phyloP scores from a whole-genome alignment of 2,113 vertebrate genomes.

The Dicentrarchus labrax region DNA sequence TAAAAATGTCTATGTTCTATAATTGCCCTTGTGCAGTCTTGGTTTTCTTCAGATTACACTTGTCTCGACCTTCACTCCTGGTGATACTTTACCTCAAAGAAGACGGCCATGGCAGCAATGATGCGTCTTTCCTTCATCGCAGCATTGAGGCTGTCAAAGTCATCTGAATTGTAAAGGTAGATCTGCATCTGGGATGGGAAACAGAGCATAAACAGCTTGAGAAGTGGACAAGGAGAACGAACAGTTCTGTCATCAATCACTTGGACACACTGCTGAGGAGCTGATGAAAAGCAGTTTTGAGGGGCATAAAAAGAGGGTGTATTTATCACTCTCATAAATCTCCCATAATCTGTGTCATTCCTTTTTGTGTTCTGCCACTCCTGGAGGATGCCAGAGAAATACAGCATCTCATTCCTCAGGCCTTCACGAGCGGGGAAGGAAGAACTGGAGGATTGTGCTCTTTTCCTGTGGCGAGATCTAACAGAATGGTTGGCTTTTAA shows the following conservation, averaged over 20 bases:
- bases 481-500: constrained; percentile 72
- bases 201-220: constrained; percentile 76
- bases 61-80: constrained; percentile 26
- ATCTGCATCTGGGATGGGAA: constrained; percentile 94
- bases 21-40: background rate
- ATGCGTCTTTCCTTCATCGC: constrained; percentile 95
- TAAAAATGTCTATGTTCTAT: background rate
- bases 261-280: constrained; percentile 70
- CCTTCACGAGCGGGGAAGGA: constrained; percentile 48
- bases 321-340: constrained; percentile 82
- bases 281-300: constrained; percentile 80
- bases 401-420: constrained; percentile 67
- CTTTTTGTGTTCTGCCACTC: constrained; percentile 79
- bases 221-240: constrained; percentile 74
- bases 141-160: constrained; percentile 95
- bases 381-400: constrained; percentile 70
- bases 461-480: constrained; percentile 63
- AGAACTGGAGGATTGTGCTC: constrained; percentile 32
- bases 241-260: constrained; percentile 71
- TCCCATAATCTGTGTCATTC: constrained; percentile 80
- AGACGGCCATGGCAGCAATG: constrained; percentile 94
- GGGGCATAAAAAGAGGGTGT: constrained; percentile 78
- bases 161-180: constrained; percentile 98
- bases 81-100: constrained; percentile 94
- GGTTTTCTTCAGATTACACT: constrained; percentile 1